These are phyloP conservation scores for Nixonia krombeini DNA, from an alignment of 1,140 invertebrate species.

Conservation along the genomic window DNA sequence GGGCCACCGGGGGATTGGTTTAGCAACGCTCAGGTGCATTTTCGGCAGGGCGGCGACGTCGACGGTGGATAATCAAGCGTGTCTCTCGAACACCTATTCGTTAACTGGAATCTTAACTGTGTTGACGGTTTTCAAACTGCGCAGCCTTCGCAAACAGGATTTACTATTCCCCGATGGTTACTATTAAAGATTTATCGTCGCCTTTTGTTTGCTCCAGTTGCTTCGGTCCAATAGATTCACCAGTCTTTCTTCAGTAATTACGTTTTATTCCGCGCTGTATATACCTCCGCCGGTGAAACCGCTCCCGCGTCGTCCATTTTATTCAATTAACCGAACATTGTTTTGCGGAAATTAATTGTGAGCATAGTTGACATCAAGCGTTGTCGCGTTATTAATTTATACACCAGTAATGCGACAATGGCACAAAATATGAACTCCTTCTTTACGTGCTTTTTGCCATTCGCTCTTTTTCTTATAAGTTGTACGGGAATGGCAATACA, in stretches of 20 bases:
- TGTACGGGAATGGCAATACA: no score
- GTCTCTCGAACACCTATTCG: conserved; percentile 26
- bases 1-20: no score
- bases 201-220: conserved; percentile 48
- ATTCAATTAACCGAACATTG: conserved; percentile 14
- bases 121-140: conserved; percentile 44
- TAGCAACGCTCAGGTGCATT: no score
- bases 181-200: conserved; percentile 45
- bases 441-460: no score
- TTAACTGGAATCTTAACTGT: conserved; percentile 37
- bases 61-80: conserved; percentile 7
- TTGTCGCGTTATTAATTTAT: conserved; percentile 3
- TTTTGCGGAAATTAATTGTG: conserved; percentile 3
- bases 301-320: conserved; percentile 17
- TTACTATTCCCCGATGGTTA: conserved; percentile 42
- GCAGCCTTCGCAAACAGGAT: conserved; percentile 34
- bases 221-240: conserved; percentile 33
- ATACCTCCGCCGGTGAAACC: conserved; percentile 19
- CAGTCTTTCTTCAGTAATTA: conserved; percentile 34
- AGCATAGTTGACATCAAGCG: no score
- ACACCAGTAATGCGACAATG: no score
- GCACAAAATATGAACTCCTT: no score
- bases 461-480: no score
- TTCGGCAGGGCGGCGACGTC: no score
- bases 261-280: conserved; percentile 30